Percentiles rank a stretch among this genome's conserved stretches.
phyloP scores from a whole-genome alignment of 2,888 invertebrate species.

The Rapana venosa region DNA sequence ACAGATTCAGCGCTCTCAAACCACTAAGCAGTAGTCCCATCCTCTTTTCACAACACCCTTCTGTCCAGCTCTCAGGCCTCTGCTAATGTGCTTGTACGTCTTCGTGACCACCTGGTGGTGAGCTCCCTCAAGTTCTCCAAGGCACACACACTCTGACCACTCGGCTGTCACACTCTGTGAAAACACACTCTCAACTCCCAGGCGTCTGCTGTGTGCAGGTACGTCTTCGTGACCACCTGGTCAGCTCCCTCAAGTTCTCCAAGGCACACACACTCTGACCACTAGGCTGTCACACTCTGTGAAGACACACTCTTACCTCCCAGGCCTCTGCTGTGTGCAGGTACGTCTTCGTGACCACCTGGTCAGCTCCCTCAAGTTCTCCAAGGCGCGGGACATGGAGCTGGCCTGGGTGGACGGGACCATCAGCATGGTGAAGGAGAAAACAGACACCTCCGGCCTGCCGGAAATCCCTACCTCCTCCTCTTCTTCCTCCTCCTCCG shows the following conservation, averaged over 20 bases:
- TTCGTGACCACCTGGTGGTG: too few relatives aligned
- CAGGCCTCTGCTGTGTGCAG: constrained; percentile 78
- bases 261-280: constrained; percentile 81
- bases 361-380: constrained; percentile 91
- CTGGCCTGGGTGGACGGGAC: constrained; percentile 95
- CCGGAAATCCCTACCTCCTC: constrained; percentile 54
- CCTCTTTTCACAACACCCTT: too few relatives aligned
- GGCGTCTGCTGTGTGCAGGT: constrained; percentile 83
- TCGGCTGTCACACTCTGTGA: too few relatives aligned
- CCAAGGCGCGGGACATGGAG: constrained; percentile 91
- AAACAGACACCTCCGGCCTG: constrained; percentile 63
- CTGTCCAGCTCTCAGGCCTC: too few relatives aligned
- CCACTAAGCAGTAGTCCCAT: too few relatives aligned
- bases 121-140: too few relatives aligned
- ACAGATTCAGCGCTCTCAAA: too few relatives aligned
- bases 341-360: constrained; percentile 94
- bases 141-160: too few relatives aligned
- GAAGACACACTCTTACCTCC: neutral
- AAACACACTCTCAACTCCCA: too few relatives aligned
- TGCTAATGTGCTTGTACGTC: too few relatives aligned
- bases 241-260: constrained; percentile 91
- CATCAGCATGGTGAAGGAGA: constrained; percentile 59
- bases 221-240: constrained; percentile 92
- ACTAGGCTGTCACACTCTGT: neutral
- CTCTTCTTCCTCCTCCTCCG: neutral